These are phyloP conservation scores for Salvelinus sp. DNA, from an alignment of 2,113 vertebrate species.

Conservation along the genomic window DNA sequence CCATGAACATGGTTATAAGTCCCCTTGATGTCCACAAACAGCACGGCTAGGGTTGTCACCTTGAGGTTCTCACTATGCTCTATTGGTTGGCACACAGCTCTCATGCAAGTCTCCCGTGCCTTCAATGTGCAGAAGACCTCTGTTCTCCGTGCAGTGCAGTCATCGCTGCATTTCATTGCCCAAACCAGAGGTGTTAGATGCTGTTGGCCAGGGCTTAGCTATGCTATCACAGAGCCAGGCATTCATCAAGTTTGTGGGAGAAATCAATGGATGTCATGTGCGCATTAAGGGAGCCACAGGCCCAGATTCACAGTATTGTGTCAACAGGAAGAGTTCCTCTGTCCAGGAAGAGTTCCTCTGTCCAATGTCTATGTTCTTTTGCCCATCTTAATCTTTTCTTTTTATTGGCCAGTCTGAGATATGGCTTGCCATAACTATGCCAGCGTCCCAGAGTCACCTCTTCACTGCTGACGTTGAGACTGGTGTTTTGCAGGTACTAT, in stretches of 20 bases:
- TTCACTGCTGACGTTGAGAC: no score
- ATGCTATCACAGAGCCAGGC: background rate
- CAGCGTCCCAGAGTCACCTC: no score
- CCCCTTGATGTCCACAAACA: background rate
- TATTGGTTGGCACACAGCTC: background rate
- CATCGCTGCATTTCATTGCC: background rate
- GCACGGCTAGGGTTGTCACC: background rate
- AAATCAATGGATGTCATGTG: slow-evolving; percentile 17
- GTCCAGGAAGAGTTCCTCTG: no score
- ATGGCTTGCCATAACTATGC: no score
- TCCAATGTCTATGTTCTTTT: no score
- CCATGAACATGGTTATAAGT: background rate
- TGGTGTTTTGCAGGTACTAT: no score
- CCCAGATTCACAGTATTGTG: background rate
- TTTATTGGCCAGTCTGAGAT: no score
- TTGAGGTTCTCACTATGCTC: background rate
- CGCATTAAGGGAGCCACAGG: background rate
- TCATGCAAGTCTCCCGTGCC: background rate
- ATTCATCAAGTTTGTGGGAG: background rate
- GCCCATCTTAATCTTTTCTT: no score
- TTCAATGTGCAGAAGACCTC: background rate
- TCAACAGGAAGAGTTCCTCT: slow-evolving; percentile 6
- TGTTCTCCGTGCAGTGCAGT: background rate
- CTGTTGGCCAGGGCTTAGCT: background rate
- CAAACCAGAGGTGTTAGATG: background rate